Conservation (phyloP, 1,140 invertebrate species). For the Drosophila trapezifrons region DNA sequence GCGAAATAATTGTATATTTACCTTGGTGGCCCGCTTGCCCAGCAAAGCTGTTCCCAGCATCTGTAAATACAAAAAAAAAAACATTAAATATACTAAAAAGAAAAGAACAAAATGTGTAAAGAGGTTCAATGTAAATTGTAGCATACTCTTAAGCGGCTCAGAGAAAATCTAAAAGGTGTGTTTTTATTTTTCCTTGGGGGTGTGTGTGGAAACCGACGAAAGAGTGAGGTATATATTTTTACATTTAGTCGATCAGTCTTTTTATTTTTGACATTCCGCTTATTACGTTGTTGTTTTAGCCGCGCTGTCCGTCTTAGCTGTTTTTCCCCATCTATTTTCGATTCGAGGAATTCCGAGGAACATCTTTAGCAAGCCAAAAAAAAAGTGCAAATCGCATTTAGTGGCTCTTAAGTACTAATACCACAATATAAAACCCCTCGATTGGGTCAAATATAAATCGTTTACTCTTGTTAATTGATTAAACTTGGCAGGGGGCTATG, state of each 20-base stretch:
- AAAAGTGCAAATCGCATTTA: constrained; percentile 39
- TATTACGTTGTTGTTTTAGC: constrained; percentile 74
- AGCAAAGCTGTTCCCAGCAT: constrained; percentile 84
- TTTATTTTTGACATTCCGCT: constrained; percentile 71
- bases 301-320: constrained; percentile 26
- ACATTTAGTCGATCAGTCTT: constrained; percentile 25
- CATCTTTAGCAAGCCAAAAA: constrained; percentile 27
- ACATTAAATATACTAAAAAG: constrained; percentile 25
- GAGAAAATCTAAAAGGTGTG: constrained; percentile 5
- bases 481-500: constrained; percentile 4
- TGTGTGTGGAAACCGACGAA: constrained; percentile 6
- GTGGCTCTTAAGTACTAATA: constrained; percentile 12
- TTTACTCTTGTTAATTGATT: constrained; percentile 6
- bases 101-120: constrained; percentile 27
- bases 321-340: constrained; percentile 57
- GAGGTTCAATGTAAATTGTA: not conserved
- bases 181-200: not conserved
- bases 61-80: constrained; percentile 55
- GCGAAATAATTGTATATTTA: constrained; percentile 43
- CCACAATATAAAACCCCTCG: not conserved
- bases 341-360: constrained; percentile 53
- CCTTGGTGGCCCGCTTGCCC: constrained; percentile 81
- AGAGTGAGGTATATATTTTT: constrained; percentile 35
- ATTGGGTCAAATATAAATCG: constrained; percentile 19
- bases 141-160: constrained; percentile 62